Evolutionary conservation across 2,888 invertebrate species (phyloP).

Genomic region (Leistus spinibarbis): DNA sequence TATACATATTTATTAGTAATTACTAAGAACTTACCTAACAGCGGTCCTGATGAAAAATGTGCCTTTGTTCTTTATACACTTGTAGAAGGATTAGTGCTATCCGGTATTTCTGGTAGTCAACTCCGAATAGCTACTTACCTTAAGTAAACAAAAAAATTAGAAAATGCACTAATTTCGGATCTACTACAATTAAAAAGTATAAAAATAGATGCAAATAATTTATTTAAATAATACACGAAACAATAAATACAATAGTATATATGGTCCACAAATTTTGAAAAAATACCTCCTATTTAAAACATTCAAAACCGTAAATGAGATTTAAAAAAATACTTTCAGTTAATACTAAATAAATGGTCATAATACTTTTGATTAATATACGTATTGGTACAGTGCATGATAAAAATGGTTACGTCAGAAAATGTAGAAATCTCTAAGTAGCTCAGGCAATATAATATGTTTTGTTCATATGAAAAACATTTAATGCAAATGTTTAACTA

Average conservation of each 20-base stretch:
- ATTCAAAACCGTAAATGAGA: slow-evolving; percentile 18
- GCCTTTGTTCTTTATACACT: too few relatives aligned
- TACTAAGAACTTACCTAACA: too few relatives aligned
- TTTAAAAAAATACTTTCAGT: slow-evolving; percentile 15
- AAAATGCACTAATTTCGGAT: background rate
- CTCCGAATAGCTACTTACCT: too few relatives aligned
- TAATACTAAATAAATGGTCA: slow-evolving; percentile 1
- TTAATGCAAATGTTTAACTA: slow-evolving; percentile 26
- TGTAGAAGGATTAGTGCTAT: too few relatives aligned
- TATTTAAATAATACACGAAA: background rate
- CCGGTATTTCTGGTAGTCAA: too few relatives aligned
- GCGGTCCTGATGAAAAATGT: too few relatives aligned
- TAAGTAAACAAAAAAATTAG: background rate
- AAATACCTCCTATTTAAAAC: slow-evolving; percentile 16
- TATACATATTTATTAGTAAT: too few relatives aligned
- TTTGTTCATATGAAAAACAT: slow-evolving; percentile 19
- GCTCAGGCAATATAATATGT: slow-evolving; percentile 8
- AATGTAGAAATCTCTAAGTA: slow-evolving; percentile 1
- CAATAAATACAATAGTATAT: background rate
- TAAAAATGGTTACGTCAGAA: slow-evolving; percentile 12
- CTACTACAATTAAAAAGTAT: background rate
- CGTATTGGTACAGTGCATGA: slow-evolving; percentile 12
- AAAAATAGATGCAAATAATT: background rate
- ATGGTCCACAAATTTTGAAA: slow-evolving; percentile 21
- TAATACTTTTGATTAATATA: slow-evolving; percentile 12